These are phyloP conservation scores for Muntiacus muntjak DNA, from an alignment of 2,113 vertebrate species.

Conservation along the genomic window DNA sequence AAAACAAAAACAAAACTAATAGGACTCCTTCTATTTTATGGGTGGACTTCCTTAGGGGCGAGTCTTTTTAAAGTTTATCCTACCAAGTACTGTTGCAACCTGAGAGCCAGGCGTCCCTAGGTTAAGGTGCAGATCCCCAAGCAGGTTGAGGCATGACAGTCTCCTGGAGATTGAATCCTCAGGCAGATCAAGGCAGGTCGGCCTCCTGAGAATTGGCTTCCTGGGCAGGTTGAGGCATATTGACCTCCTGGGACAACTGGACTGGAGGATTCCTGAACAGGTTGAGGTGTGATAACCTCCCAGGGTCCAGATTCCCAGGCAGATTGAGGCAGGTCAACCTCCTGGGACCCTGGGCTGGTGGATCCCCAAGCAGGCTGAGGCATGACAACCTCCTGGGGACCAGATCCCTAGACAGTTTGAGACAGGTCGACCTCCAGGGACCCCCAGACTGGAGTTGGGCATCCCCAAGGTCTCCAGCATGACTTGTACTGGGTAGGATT, in stretches of 20 bases:
- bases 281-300: too few species aligned
- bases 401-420: neutral
- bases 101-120: fast-evolving
- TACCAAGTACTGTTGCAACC: neutral
- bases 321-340: fast-evolving
- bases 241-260: neutral
- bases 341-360: neutral
- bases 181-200: neutral
- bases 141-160: neutral
- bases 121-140: neutral
- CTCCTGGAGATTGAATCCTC: neutral
- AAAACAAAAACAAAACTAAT: neutral
- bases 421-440: fast-evolving
- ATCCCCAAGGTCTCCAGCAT: neutral
- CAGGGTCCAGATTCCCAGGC: neutral
- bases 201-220: neutral
- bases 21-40: neutral
- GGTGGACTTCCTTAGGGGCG: neutral
- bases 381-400: neutral
- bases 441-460: neutral
- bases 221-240: neutral
- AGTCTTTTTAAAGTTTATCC: neutral
- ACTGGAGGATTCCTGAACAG: too few species aligned
- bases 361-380: neutral
- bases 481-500: neutral